Evolutionary conservation across 30 jellyfish, hydroid and myxozoan genomes (phyloP).

Genomic region (Aurelia aurita complex sp. Pacific): DNA sequence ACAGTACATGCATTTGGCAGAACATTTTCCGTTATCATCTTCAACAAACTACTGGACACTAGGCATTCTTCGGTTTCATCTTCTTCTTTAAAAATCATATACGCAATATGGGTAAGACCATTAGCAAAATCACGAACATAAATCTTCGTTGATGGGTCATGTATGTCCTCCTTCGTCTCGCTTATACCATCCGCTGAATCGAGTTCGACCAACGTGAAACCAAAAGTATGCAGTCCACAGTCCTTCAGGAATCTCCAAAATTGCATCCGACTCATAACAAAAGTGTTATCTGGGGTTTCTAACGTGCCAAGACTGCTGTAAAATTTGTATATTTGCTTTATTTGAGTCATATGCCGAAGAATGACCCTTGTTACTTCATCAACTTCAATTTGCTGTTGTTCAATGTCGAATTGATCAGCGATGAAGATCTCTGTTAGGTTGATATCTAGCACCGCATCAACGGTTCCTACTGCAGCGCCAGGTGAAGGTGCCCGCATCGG

Average conservation of each 20-base stretch:
- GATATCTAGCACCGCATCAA: slow-evolving; percentile 68
- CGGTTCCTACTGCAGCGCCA: slow-evolving; percentile 40
- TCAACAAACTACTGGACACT: slow-evolving; percentile 52
- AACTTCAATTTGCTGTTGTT: slow-evolving; percentile 73
- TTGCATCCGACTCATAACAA: slow-evolving; percentile 73
- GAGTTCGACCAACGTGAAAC: slow-evolving; percentile 56
- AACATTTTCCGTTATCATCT: slow-evolving; percentile 36
- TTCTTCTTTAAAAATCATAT: slow-evolving; percentile 37
- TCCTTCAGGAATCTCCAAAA: slow-evolving; percentile 85
- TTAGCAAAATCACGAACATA: slow-evolving; percentile 78
- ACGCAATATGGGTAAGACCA: slow-evolving; percentile 52
- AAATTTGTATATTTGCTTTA: slow-evolving; percentile 79
- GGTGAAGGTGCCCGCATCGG: slow-evolving; percentile 53
- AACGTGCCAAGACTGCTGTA: slow-evolving; percentile 86
- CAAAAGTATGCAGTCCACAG: slow-evolving; percentile 56
- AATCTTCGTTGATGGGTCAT: slow-evolving; percentile 41
- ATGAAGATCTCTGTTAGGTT: slow-evolving; percentile 54
- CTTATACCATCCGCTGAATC: slow-evolving; percentile 35
- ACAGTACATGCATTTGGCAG: slow-evolving; percentile 58
- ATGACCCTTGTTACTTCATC: slow-evolving; percentile 50
- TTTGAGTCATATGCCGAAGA: slow-evolving; percentile 58
- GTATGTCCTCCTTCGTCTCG: slow-evolving; percentile 36
- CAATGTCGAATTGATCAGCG: slow-evolving; percentile 63
- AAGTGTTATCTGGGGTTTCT: slow-evolving; percentile 76
- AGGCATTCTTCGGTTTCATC: neutral